Evolutionary conservation across 1,140 invertebrate genomes (phyloP), one percentile per base, ranked within the genome.

Genomic region (Drosophila azteca): DNA sequence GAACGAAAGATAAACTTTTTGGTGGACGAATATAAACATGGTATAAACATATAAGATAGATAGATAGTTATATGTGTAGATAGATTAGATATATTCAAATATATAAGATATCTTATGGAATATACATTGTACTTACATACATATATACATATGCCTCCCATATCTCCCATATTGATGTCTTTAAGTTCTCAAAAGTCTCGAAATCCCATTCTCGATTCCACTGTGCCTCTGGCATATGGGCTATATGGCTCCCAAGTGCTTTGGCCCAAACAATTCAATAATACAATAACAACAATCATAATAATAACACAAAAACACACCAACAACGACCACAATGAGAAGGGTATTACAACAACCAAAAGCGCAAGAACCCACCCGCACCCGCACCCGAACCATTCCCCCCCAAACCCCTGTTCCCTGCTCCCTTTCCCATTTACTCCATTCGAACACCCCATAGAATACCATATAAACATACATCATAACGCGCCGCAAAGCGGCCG

Each of bases 211-310:
- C 6, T 0, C 20, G 8, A 39, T 6, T 13, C 75, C 82, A 85
- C 78, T 79, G 82, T 87, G 22, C 29, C 3, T 1, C 48, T 4
- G 20, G 39, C 58, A 67, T 68, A 50, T 49, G 49, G 17, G 45
- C 54, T 44, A 20, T 41, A 24, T 35, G 51, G 43, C 53, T 77
- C 59, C 81, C 84, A 89, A 87, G 84, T 83, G 83, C 79, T 82
- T 83, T 88, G 84, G 84, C 83, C 84, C 84, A 88, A 88, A 88
- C 83, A 88, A 88, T 88, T 88, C 83, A 88, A 88, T 89, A 88
- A 88, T 77, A 88, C 83, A 88, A 88, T 89, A 88, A 88, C 84
- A 88, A 88, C 84, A 89, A 88, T 88, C 83, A 88, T 89, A 88
- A 88, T 88, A 88, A 88, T 89, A 88, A 88, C 83, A 88, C 78